Base-by-base conservation (phyloP, 1,140 invertebrate species). In the Lucilia sericata region DNA sequence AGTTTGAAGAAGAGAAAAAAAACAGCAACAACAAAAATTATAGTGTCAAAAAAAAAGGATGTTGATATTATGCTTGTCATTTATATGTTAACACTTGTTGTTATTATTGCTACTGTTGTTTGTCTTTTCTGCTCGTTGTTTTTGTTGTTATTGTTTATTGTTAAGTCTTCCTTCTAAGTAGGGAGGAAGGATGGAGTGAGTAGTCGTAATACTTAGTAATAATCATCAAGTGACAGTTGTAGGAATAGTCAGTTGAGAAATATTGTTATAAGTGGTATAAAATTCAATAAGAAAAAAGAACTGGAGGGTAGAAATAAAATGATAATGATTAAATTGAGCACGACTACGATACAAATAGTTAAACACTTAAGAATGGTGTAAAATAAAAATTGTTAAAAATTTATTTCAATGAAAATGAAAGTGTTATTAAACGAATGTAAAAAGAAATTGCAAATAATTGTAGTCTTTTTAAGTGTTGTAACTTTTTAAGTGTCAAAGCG, bases 71-170 rank as follows among this genome's bases (percentile, higher is more conserved):
- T 80, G 76, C 47, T 80, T 80, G 76, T 80, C 76, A 80, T 80
- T 80, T 80, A 80, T 80, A 80, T 80, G 76, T 80, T 80, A 80
- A 80, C 76, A 80, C 76, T 80, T 80, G 76, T 80, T 80, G 76
- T 80, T 49, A 36, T 80, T 49, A 36, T 42, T 80, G 19, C 8
- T 80, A 17, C 42, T 21, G 34, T 76, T 76, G 30, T 76, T 42
- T 8, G 30, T 36, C 10, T 36, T 30, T 30, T 30, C 25, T 30
- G 1, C 25, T 30, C 25, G 25, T 30, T 30, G 25, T 30, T 30
- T 30, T 30, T 30, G 25, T 30, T 60, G 17, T 60, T 60, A 14
- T 60, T n/a, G 51, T 60, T 60, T 60, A 17, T 60, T 60, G 13
- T 60, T 60, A 17, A 17, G 13, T 60, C 5, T 60, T 60, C 19